Evolutionary conservation across 2,888 invertebrate genomes (phyloP).

Genomic region (Atethmia centrago): DNA sequence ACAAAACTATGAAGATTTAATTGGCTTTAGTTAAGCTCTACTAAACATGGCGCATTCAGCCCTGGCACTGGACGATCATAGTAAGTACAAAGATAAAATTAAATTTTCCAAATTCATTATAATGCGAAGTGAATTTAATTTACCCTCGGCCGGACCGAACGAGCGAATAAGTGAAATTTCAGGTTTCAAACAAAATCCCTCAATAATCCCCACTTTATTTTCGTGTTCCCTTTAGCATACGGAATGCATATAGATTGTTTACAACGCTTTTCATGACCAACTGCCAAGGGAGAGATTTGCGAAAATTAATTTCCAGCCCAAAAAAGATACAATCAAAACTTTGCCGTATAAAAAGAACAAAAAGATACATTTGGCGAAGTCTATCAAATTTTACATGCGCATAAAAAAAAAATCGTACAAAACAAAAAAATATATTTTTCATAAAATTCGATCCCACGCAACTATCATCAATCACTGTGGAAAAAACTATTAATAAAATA

Average conservation of each 20-base stretch:
- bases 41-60: constrained; percentile 17
- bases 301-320: constrained; percentile 31
- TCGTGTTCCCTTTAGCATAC: constrained; percentile 55
- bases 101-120: constrained; percentile 58
- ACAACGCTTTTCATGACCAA: constrained; percentile 49
- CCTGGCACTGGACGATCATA: constrained; percentile 21
- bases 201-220: constrained; percentile 69
- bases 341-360: constrained; percentile 29
- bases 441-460: constrained; percentile 36
- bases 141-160: constrained; percentile 35
- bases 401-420: constrained; percentile 35
- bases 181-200: constrained; percentile 67
- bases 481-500: constrained; percentile 55
- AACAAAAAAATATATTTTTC: constrained; percentile 28
- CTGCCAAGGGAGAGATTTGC: constrained; percentile 31
- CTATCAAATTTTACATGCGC: constrained; percentile 22
- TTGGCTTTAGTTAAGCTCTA: constrained; percentile 26
- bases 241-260: constrained; percentile 52
- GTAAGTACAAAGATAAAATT: constrained; percentile 44
- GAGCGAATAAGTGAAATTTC: constrained; percentile 69
- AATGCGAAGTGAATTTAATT: constrained; percentile 58
- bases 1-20: constrained; percentile 24
- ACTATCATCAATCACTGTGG: constrained; percentile 56
- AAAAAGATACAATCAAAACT: constrained; percentile 53
- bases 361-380: constrained; percentile 46